Base-by-base conservation (phyloP, 2,888 invertebrate genomes). In the Xylota sylvarum region DNA sequence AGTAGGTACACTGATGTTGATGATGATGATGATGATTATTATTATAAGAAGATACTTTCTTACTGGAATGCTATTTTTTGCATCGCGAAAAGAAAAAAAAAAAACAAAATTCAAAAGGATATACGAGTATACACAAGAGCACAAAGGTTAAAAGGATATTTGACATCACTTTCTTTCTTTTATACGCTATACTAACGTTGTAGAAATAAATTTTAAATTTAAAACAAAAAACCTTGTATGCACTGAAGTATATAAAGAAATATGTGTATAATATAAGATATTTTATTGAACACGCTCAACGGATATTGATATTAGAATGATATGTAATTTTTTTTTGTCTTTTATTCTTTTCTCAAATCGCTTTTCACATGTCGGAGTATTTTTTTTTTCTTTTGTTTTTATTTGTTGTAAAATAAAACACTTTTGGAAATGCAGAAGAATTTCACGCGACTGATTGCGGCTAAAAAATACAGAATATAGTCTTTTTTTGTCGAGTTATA, bases 371-470 rank as follows among this genome's bases (percentile, higher is more conserved):
- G 52, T 72, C 50, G 27, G 10, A 64, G 19, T 17, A n/a, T 60
- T 56, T 56, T 5, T 48, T n/a, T 37, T 23, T 76, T 12, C 50
- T 64, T 73, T 40, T 35, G 32, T 65, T 58, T 77, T 60, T 55
- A n/a, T 69, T 65, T 72, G 35, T 85, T 78, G 74, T 12, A 50
- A 69, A 73, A 72, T 46, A 74, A 73, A 73, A 78, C 82, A 86
- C 81, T 72, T 77, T 86, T 78, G 77, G 86, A 77, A 82, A 82
- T 86, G 82, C 73, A 82, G 72, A 69, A 78, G 73, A 86, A 67
- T 86, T 86, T 82, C 77, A 86, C 86, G 77, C 86, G 82, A 86
- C 86, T 86, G 77, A 82, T 77, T 81, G 82, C 86, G 73, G 86
- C 72, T 82, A 86, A 82, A 86, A 86, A 82, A 86, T 86, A 77